These are phyloP conservation scores for Chelonus insularis DNA, from an alignment of 1,140 invertebrate genomes.

Conservation along the genomic window DNA sequence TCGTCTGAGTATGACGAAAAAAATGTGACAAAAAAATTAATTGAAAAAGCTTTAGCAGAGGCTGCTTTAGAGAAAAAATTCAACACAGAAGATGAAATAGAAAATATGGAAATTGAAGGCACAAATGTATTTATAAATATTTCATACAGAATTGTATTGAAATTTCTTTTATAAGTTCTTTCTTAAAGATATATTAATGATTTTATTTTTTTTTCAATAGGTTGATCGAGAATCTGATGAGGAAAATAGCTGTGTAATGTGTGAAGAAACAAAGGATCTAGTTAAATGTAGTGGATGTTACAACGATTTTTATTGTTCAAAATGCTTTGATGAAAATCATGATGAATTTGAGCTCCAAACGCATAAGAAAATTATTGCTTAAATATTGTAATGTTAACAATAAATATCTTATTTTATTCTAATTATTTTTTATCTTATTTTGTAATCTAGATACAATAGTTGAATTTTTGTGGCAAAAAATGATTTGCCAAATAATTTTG, in stretches of 20 bases:
- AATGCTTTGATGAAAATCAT: conserved; percentile 49
- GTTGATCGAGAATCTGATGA: conserved; percentile 27
- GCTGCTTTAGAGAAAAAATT: conserved; percentile 46
- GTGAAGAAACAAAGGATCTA: conserved; percentile 41
- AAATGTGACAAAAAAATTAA: conserved; percentile 41
- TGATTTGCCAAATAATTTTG: too few relatives aligned
- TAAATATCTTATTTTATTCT: too few relatives aligned
- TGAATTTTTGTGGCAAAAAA: too few relatives aligned
- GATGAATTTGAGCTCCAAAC: conserved; percentile 40
- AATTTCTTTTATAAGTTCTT: not conserved
- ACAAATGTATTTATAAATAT: conserved; percentile 6
- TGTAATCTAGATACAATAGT: too few relatives aligned
- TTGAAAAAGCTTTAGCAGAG: conserved; percentile 48
- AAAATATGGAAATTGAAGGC: conserved; percentile 44
- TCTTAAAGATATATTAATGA: conserved; percentile 4
- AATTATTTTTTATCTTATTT: too few relatives aligned
- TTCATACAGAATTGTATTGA: conserved; percentile 17
- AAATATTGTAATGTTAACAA: too few relatives aligned
- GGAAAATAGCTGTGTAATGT: conserved; percentile 42
- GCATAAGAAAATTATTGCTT: conserved; percentile 40
- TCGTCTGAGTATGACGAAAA: conserved; percentile 40
- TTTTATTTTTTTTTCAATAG: conserved; percentile 6
- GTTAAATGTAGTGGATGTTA: conserved; percentile 43
- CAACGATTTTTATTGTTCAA: conserved; percentile 45
- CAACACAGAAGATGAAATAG: conserved; percentile 34